Conservation (phyloP, 2,888 invertebrate species). For the Drosophila quasianomalipes region DNA sequence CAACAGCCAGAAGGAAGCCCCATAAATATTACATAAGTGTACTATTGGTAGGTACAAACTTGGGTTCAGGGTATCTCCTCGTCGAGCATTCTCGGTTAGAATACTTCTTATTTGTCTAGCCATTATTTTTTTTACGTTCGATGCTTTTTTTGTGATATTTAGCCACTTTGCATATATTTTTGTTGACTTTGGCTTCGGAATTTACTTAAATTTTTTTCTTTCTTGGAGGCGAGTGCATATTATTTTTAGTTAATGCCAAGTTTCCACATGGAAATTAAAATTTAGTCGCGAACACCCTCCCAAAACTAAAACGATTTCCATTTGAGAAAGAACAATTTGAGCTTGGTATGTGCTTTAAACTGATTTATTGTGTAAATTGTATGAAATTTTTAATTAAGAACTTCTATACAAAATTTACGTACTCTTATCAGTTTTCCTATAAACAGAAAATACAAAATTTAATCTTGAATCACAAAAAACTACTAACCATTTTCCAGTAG, state of each 20-base stretch:
- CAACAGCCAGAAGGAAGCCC: neutral
- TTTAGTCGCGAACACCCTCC: neutral
- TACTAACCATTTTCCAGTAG: neutral
- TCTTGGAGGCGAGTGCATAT: neutral
- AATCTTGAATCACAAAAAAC: too few relatives aligned
- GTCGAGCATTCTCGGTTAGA: neutral
- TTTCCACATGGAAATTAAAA: neutral
- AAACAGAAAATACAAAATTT: neutral
- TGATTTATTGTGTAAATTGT: neutral
- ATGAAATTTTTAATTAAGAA: neutral
- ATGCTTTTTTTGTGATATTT: neutral
- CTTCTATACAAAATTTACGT: neutral
- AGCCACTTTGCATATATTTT: conserved; percentile 3
- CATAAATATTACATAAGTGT: neutral
- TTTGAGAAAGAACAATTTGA: neutral
- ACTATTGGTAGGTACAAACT: neutral
- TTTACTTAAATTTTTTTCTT: neutral
- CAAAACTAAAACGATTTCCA: neutral
- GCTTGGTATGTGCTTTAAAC: too few relatives aligned
- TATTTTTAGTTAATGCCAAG: neutral
- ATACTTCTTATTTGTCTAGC: neutral
- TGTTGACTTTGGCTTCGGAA: neutral
- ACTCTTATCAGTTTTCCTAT: neutral
- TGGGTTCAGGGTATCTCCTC: neutral
- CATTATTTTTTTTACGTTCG: neutral